These are phyloP conservation scores for Clivina fossor DNA, from an alignment of 2,888 invertebrate genomes.

Conservation along the genomic window DNA sequence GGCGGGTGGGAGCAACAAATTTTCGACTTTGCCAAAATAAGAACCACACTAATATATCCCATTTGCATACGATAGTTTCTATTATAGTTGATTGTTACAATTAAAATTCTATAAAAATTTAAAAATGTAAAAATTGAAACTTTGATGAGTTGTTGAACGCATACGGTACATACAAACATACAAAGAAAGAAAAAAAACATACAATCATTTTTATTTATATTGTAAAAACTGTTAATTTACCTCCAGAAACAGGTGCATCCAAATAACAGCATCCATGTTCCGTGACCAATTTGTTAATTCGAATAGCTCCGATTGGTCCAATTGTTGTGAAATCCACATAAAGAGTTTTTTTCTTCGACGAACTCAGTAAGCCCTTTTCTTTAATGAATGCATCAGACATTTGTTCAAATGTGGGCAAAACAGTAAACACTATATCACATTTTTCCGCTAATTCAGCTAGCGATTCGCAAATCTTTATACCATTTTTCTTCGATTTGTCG, in stretches of 20 bases:
- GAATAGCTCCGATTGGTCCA: background rate
- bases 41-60: too few species aligned
- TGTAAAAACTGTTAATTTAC: background rate
- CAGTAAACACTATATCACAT: conserved; percentile 2
- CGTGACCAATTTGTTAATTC: background rate
- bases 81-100: too few species aligned
- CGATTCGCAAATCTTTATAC: background rate
- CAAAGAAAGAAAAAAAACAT: too few species aligned
- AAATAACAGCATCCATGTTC: background rate
- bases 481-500: background rate
- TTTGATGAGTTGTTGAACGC: too few species aligned
- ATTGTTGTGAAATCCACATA: background rate
- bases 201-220: too few species aligned
- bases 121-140: too few species aligned
- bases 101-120: too few species aligned
- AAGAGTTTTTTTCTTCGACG: background rate
- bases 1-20: too few species aligned
- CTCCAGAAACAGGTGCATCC: conserved; percentile 1
- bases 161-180: too few species aligned
- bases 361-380: background rate
- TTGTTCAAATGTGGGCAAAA: background rate
- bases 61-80: too few species aligned
- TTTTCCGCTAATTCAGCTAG: background rate
- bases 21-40: too few species aligned
- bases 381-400: background rate